Evolutionary conservation across 2,113 vertebrate species (phyloP), one percentile per base, ranked within the genome.

Genomic region (Eleginops maclovinus): DNA sequence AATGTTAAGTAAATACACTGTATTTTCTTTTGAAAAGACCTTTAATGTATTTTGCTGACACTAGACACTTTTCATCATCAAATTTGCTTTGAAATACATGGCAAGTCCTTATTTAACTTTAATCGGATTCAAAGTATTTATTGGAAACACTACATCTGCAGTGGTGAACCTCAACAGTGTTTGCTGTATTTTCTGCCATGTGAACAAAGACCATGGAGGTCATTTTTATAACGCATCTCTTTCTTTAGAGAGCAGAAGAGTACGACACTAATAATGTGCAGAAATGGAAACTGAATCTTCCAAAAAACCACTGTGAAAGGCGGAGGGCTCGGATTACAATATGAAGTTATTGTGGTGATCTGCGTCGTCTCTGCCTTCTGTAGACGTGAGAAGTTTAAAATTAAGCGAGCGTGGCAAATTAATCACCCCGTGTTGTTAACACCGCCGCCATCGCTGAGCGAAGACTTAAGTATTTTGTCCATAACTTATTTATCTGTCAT

Each of bases 1-100:
- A 51, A 60, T 77, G 60, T 75, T 62, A 41, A 79, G 81, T 87
- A 60, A 90, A 89, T 85, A 91, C 91, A 93, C 92, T 93, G 92
- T 92, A 87, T 62, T 78, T 77, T 84, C 24, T 76, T 77, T 72
- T 79, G 62, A 86, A 70, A 79, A 75, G 54, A 75, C 80, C 77
- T 80, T 85, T 90, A 68, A 82, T 87, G 82, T 91, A 84, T 88
- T 90, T 68, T 88, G 44, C 75, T 81, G 72, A 88, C 87, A 87
- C 76, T 75, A 82, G 84, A 86, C 83, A 90, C 88, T 92, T 88
- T 90, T 82, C 64, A 80, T 74, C 72, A 74, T 90, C 56, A 72
- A 40, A 74, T 85, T 88, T 17, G 70, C 77, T 83, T 75, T 80
- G 40, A 83, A 49, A 87, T 65, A 16, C 61, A 77, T 72, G 61